phyloP scores from a whole-genome alignment of 2,888 invertebrate genomes.

The Drosophila limbata region DNA sequence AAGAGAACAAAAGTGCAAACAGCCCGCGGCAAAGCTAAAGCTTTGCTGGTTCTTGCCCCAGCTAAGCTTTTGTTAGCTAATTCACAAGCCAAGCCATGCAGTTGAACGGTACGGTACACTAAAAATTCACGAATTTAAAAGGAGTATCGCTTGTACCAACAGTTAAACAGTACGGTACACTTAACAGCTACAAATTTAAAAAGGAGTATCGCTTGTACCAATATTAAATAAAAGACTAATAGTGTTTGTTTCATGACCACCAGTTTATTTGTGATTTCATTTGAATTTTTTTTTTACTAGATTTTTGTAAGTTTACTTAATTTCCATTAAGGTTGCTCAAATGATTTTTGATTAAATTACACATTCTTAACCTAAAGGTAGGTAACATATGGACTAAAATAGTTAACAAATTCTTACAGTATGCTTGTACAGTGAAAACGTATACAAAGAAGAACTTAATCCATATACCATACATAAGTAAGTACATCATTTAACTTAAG shows the following conservation, averaged over 20 bases:
- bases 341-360: conserved; percentile 79
- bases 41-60: conserved; percentile 36
- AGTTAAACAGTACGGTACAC: no score
- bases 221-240: neutral
- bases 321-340: conserved; percentile 75
- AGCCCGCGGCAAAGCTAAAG: conserved; percentile 18
- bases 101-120: neutral
- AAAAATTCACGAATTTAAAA: neutral
- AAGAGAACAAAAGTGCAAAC: conserved; percentile 19
- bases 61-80: conserved; percentile 33
- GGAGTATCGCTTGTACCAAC: no score
- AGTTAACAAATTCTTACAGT: conserved; percentile 72
- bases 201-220: no score
- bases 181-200: no score
- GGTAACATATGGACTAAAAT: conserved; percentile 80
- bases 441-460: conserved; percentile 58
- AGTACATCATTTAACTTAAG: conserved; percentile 55
- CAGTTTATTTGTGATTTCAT: conserved; percentile 68
- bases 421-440: conserved; percentile 52
- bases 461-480: conserved; percentile 39
- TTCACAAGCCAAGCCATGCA: conserved; percentile 6
- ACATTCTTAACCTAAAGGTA: conserved; percentile 74
- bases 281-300: conserved; percentile 44
- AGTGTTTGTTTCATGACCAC: conserved; percentile 63
- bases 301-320: conserved; percentile 68